Conservation (phyloP, 2,113 vertebrate species). For the Asarcornis scutulata region DNA sequence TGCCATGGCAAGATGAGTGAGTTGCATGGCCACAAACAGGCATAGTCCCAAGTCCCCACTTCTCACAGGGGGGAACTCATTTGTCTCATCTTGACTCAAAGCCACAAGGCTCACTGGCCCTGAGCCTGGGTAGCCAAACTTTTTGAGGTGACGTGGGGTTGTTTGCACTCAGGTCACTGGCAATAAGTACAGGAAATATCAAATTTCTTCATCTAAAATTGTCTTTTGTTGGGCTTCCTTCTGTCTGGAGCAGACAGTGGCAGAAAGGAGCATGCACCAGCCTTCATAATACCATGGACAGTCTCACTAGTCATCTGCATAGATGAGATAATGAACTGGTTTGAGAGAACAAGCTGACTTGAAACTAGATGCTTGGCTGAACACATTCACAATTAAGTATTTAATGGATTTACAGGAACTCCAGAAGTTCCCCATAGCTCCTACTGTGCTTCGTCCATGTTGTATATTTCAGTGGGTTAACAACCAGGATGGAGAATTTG, state of each 20-base stretch:
- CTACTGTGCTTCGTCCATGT: background rate
- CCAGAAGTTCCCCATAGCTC: background rate
- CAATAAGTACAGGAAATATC: background rate
- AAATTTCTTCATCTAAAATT: background rate
- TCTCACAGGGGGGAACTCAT: background rate
- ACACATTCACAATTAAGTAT: background rate
- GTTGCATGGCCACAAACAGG: background rate
- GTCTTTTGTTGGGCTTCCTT: background rate
- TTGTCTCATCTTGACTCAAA: background rate
- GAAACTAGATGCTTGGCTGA: background rate
- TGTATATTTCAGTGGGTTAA: background rate
- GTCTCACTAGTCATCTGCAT: background rate
- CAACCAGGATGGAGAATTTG: background rate
- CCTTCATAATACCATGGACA: background rate
- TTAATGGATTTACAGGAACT: background rate
- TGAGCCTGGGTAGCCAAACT: background rate
- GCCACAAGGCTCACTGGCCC: background rate
- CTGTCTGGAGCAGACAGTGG: background rate
- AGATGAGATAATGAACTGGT: background rate
- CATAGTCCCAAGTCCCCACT: background rate
- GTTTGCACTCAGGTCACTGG: background rate
- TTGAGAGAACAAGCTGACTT: background rate
- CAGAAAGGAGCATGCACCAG: background rate
- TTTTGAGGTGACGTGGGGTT: fast-evolving
- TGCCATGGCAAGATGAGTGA: background rate